Percentiles rank a stretch among this genome's conserved stretches.
Conservation (phyloP, 2,797 vertebrate genomes). For the Sandelia bainsii region DNA sequence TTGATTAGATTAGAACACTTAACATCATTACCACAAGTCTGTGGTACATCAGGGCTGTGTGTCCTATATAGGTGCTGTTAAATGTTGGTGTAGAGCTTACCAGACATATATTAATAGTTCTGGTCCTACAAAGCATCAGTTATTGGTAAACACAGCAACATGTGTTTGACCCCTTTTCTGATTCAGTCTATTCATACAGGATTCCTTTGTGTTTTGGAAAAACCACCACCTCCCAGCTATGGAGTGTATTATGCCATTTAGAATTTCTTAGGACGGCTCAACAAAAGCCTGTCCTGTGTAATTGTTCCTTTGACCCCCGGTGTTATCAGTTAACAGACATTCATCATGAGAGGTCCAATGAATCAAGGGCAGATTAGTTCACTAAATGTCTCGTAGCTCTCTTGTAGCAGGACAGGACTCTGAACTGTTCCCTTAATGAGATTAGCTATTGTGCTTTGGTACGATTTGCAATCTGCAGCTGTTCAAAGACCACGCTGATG, state of each 20-base stretch:
- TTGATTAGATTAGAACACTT: constrained; percentile 67
- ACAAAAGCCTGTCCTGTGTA: constrained; percentile 73
- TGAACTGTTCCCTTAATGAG: constrained; percentile 35
- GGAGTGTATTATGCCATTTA: constrained; percentile 64
- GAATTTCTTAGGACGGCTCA: constrained; percentile 62
- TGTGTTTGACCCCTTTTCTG: background rate
- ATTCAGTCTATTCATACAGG: constrained; percentile 10
- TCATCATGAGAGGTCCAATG: constrained; percentile 82
- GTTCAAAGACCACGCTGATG: constrained; percentile 16
- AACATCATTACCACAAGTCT: constrained; percentile 37
- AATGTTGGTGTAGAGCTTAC: constrained; percentile 13
- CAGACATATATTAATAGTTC: constrained; percentile 9
- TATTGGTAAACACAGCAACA: constrained; percentile 50
- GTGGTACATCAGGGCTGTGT: constrained; percentile 7
- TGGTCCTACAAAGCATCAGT: constrained; percentile 39
- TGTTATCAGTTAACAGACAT: constrained; percentile 80
- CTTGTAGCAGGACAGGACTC: constrained; percentile 41
- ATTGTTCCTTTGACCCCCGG: constrained; percentile 71
- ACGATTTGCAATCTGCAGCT: constrained; percentile 23
- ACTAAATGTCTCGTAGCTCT: constrained; percentile 85
- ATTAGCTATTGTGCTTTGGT: constrained; percentile 42
- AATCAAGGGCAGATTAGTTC: constrained; percentile 92
- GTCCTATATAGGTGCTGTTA: constrained; percentile 22
- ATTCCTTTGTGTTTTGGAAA: constrained; percentile 43
- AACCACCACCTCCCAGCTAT: constrained; percentile 37